Evolutionary conservation across 2,113 vertebrate species (phyloP).

Genomic region (Stictonetta naevosa): DNA sequence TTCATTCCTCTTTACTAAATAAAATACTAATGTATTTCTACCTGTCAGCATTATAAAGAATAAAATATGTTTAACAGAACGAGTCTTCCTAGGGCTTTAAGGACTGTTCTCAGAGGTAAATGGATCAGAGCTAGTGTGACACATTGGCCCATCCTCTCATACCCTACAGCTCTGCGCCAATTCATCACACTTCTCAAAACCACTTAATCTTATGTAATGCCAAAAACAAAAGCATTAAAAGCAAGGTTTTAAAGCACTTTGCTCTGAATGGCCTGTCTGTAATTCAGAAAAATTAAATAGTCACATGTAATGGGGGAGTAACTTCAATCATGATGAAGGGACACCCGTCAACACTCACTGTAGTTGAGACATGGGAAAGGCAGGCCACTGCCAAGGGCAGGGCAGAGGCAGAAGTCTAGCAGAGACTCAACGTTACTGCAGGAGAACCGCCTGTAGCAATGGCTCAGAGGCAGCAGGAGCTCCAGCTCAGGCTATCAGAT

Average conservation of each 20-base stretch:
- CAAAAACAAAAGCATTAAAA: conserved; percentile 12
- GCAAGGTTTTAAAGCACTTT: neutral
- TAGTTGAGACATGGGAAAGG: neutral
- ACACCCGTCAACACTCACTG: neutral
- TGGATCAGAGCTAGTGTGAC: neutral
- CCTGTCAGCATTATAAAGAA: conserved; percentile 23
- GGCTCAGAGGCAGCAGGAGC: neutral
- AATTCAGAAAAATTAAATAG: neutral
- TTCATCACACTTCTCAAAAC: neutral
- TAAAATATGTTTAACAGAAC: neutral
- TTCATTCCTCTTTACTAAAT: conserved; percentile 49
- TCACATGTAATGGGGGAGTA: neutral
- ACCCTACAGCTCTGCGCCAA: neutral
- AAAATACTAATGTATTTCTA: neutral
- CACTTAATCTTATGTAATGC: neutral
- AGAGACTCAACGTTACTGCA: neutral
- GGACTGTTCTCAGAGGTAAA: neutral
- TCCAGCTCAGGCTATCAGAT: neutral
- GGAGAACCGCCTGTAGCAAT: neutral
- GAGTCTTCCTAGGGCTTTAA: neutral
- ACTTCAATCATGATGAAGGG: neutral
- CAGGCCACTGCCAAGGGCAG: neutral
- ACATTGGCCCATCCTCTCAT: neutral
- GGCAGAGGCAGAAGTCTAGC: neutral
- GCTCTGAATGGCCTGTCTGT: neutral